Percentiles rank a stretch among this genome's conserved stretches.
These are phyloP conservation scores for Ligdia adustata DNA, from an alignment of 2,888 invertebrate genomes.

Conservation along the genomic window DNA sequence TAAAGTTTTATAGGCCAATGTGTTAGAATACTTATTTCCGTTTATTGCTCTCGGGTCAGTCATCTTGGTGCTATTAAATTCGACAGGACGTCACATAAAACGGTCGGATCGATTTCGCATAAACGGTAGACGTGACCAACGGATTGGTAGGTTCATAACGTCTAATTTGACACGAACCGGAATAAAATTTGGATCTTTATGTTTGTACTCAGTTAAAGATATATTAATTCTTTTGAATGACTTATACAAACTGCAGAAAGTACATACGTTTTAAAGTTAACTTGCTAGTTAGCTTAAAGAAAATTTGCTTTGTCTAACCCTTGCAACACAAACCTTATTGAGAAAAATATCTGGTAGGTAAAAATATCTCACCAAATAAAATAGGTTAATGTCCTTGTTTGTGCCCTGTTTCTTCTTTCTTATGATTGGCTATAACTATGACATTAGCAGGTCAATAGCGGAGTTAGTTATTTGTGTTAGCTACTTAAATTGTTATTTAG, in stretches of 20 bases:
- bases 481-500: too few relatives aligned
- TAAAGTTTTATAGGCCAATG: slow-evolving; percentile 75
- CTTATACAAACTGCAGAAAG: too few relatives aligned
- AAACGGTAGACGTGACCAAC: slow-evolving; percentile 79
- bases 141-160: slow-evolving; percentile 59
- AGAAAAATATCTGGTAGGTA: too few relatives aligned
- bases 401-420: slow-evolving; percentile 12
- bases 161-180: slow-evolving; percentile 61
- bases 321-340: too few relatives aligned
- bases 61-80: slow-evolving; percentile 79
- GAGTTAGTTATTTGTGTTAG: too few relatives aligned
- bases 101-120: slow-evolving; percentile 80
- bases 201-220: too few relatives aligned
- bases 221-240: too few relatives aligned
- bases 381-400: slow-evolving; percentile 26
- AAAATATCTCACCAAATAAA: slow-evolving; percentile 10
- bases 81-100: slow-evolving; percentile 80
- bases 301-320: too few relatives aligned
- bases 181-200: slow-evolving; percentile 18
- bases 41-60: slow-evolving; percentile 79
- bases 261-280: too few relatives aligned
- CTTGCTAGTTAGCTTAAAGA: too few relatives aligned
- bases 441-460: slow-evolving; percentile 11
- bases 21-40: slow-evolving; percentile 77
- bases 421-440: slow-evolving; percentile 25